Percentiles rank a stretch among this genome's conserved stretches.
Evolutionary conservation across 2,888 invertebrate genomes (phyloP).

Genomic region (Acrocera orbiculus): DNA sequence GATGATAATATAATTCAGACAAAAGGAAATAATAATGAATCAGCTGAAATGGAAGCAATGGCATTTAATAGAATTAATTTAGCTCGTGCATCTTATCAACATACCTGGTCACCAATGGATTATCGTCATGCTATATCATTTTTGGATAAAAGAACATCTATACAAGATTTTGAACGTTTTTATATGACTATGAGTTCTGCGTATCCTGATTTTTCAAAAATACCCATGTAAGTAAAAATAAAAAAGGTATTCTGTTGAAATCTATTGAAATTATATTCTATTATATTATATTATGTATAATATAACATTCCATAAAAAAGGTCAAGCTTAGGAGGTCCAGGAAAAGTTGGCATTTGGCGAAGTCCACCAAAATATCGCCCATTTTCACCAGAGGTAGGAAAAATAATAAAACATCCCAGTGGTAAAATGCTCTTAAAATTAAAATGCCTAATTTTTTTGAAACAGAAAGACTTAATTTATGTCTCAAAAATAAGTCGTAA

Average conservation of each 20-base stretch:
- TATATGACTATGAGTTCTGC: constrained; percentile 16
- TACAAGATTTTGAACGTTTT: constrained; percentile 21
- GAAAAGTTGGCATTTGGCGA: background rate
- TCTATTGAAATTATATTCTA: too few species aligned
- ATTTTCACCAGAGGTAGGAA: too few species aligned
- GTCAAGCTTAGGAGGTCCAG: background rate
- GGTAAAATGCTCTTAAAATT: too few species aligned
- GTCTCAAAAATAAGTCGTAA: too few species aligned
- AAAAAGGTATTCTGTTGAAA: too few species aligned
- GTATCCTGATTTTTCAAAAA: constrained; percentile 7
- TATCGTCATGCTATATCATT: constrained; percentile 11
- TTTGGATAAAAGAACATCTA: constrained; percentile 13
- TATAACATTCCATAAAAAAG: too few species aligned
- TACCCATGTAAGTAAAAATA: constrained; percentile 5
- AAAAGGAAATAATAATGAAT: constrained; percentile 17
- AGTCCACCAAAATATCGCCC: too few species aligned
- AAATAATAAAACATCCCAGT: too few species aligned
- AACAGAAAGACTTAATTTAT: too few species aligned
- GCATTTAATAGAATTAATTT: constrained; percentile 14
- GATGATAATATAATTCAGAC: constrained; percentile 20
- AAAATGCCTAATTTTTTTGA: too few species aligned
- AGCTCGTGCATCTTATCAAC: constrained; percentile 19
- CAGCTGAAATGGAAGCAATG: constrained; percentile 16
- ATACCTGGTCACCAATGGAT: constrained; percentile 26
- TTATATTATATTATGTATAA: too few species aligned